Conservation (phyloP, 2,888 invertebrate species). For the Drosophila putrida region DNA sequence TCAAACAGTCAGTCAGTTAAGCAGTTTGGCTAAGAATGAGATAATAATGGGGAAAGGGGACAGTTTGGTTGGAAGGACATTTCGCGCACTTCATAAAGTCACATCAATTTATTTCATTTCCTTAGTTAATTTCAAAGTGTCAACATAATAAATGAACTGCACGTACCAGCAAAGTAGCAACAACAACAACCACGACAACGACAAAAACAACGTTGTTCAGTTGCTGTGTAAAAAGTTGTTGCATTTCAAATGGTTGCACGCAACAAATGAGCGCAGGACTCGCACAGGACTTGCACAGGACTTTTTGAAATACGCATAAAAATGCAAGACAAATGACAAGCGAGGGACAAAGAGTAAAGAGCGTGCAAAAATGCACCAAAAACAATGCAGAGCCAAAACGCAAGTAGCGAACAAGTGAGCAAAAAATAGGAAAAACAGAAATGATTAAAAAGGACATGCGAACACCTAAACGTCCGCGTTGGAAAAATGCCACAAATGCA, state of each 20-base stretch:
- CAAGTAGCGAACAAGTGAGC: constrained; percentile 3
- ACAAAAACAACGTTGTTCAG: constrained; percentile 48
- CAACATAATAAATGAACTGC: constrained; percentile 82
- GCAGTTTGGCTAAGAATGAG: not conserved
- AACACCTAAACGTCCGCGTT: constrained; percentile 80
- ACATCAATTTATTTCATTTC: constrained; percentile 82
- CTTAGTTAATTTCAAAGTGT: constrained; percentile 82
- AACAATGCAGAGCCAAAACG: constrained; percentile 63
- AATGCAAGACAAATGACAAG: constrained; percentile 79
- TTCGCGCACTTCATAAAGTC: constrained; percentile 80
- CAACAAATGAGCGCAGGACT: constrained; percentile 80
- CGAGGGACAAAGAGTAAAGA: constrained; percentile 49
- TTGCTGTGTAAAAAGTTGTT: constrained; percentile 77
- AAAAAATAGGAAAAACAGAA: constrained; percentile 31
- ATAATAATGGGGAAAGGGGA: not conserved
- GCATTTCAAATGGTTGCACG: constrained; percentile 83
- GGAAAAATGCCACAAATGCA: constrained; percentile 82
- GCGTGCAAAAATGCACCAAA: constrained; percentile 79
- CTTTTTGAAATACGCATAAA: constrained; percentile 80
- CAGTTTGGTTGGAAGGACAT: constrained; percentile 40
- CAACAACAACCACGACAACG: constrained; percentile 25
- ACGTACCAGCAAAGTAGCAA: constrained; percentile 65
- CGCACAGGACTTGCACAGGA: constrained; percentile 74
- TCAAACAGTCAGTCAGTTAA: constrained; percentile 16
- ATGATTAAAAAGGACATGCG: constrained; percentile 81